Conservation (phyloP, 2,888 invertebrate genomes). For the Mechanitis messenoides region DNA sequence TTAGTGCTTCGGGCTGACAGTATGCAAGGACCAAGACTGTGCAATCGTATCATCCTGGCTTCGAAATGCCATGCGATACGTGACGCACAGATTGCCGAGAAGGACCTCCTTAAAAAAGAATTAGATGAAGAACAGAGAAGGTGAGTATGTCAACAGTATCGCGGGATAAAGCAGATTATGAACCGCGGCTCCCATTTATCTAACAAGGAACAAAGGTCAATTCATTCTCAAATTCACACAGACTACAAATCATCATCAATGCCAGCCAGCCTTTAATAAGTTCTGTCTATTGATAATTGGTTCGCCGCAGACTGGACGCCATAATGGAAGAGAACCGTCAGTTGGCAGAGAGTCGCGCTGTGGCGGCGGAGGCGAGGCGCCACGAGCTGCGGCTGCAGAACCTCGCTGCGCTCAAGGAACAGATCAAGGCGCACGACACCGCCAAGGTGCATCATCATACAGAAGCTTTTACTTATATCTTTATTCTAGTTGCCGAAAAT, state of each 20-base stretch:
- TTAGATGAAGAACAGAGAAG: conserved; percentile 74
- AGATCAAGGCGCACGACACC: conserved; percentile 64
- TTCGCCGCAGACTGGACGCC: conserved; percentile 70
- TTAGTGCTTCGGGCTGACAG: conserved; percentile 80
- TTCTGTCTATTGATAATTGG: too few species aligned
- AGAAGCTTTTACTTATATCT: too few species aligned
- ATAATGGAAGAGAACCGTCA: conserved; percentile 84
- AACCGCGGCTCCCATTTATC: too few species aligned
- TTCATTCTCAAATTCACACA: too few species aligned
- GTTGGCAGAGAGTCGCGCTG: conserved; percentile 73
- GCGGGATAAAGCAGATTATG: too few species aligned
- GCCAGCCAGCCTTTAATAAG: too few species aligned
- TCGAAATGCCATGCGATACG: conserved; percentile 91
- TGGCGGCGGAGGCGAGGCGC: conserved; percentile 60
- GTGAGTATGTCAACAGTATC: conserved; percentile 29
- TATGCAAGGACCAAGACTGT: conserved; percentile 71
- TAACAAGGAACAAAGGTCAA: too few species aligned
- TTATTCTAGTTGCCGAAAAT: too few species aligned
- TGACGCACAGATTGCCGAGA: conserved; percentile 87
- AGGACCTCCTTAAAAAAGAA: conserved; percentile 75
- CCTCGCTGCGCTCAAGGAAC: conserved; percentile 66
- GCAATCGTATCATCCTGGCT: conserved; percentile 86
- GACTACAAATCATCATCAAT: too few species aligned
- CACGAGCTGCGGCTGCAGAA: conserved; percentile 62
- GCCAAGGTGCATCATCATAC: conserved; percentile 45